Conservation (phyloP, 2,888 invertebrate genomes). For the Diploptera punctata region DNA sequence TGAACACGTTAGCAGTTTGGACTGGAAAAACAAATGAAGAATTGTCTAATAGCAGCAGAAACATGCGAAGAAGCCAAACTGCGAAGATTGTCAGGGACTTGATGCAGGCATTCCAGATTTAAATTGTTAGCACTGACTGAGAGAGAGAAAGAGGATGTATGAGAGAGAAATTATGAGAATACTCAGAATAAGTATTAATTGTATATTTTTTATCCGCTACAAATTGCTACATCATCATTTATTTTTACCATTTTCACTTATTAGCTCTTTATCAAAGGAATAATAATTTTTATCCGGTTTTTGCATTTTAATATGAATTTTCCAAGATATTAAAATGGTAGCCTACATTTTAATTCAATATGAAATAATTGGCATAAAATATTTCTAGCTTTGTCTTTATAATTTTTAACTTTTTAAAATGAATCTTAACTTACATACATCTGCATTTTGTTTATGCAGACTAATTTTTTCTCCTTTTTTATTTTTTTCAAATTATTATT, state of each 20-base stretch:
- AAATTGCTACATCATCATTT: not conserved
- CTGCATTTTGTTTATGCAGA: conserved; percentile 18
- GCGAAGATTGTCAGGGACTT: not conserved
- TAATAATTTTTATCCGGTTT: not conserved
- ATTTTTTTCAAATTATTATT: conserved; percentile 13
- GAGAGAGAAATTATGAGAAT: not conserved
- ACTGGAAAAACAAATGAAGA: not conserved
- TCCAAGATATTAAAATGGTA: not conserved
- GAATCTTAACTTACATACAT: too few relatives aligned
- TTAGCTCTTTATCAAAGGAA: not conserved
- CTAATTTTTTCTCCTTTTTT: not conserved
- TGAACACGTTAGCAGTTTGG: not conserved
- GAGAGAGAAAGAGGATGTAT: not conserved
- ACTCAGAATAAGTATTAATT: not conserved
- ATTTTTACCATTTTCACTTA: not conserved
- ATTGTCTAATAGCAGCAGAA: not conserved
- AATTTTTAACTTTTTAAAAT: not conserved
- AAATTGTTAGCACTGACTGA: not conserved
- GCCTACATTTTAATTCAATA: not conserved
- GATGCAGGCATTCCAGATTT: conserved; percentile 11
- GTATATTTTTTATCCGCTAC: not conserved
- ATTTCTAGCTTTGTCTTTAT: conserved; percentile 19
- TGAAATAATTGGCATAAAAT: not conserved
- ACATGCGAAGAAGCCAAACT: not conserved
- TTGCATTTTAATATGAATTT: not conserved